phyloP scores from a whole-genome alignment of 2,113 vertebrate genomes.

The Condylura cristata region DNA sequence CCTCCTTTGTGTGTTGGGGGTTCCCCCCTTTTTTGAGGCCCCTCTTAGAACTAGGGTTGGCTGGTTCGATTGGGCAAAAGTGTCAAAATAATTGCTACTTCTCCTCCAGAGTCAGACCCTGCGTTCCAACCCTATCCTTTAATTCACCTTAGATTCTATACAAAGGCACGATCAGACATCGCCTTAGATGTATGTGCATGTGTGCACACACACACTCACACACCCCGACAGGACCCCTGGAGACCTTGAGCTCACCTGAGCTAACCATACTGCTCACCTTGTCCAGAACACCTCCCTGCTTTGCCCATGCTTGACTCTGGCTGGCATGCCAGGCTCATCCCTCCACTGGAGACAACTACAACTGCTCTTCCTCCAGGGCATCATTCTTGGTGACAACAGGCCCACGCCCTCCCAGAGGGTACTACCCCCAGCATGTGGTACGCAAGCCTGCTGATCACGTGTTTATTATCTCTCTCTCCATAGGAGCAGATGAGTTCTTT shows the following conservation, averaged over 20 bases:
- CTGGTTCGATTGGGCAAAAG: background rate
- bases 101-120: background rate
- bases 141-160: background rate
- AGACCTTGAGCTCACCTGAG: background rate
- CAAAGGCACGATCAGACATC: background rate
- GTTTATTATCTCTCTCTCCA: background rate
- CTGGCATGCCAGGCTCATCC: background rate
- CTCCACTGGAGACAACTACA: background rate
- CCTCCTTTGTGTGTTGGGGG: background rate
- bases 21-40: background rate
- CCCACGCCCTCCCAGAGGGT: fast-evolving
- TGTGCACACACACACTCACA: too few relatives aligned
- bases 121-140: background rate
- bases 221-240: background rate
- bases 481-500: background rate
- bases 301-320: background rate
- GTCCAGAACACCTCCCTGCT: background rate
- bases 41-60: background rate
- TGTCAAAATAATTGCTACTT: background rate
- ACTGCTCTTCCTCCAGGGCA: background rate
- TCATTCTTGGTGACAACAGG: too few relatives aligned
- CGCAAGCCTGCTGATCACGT: too few relatives aligned
- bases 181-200: background rate
- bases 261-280: too few relatives aligned
- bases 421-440: fast-evolving